Percentiles rank a stretch among this genome's conserved stretches.
phyloP scores from a whole-genome alignment of 2,888 invertebrate species.

The Brachypterus glaber region DNA sequence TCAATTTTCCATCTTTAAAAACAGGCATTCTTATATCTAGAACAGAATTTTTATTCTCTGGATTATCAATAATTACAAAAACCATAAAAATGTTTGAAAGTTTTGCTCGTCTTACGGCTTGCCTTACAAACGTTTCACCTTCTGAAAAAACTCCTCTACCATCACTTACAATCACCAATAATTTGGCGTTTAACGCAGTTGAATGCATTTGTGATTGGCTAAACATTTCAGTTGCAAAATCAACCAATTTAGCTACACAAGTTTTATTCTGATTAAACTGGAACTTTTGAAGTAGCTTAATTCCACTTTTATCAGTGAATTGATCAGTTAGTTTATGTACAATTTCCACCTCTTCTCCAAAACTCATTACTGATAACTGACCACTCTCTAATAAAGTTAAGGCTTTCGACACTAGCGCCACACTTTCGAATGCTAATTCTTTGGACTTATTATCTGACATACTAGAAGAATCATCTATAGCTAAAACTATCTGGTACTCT shows the following conservation, averaged over 20 bases:
- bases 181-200: slow-evolving; percentile 60
- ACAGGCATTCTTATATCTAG: slow-evolving; percentile 77
- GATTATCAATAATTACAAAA: slow-evolving; percentile 93
- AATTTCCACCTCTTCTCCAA: slow-evolving; percentile 76
- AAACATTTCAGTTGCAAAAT: slow-evolving; percentile 65
- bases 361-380: slow-evolving; percentile 82
- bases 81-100: slow-evolving; percentile 83
- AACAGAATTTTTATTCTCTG: slow-evolving; percentile 85
- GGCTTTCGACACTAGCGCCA: slow-evolving; percentile 84
- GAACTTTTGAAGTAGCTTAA: slow-evolving; percentile 68
- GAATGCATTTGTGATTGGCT: slow-evolving; percentile 41
- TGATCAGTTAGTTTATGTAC: slow-evolving; percentile 81
- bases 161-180: slow-evolving; percentile 89
- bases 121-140: slow-evolving; percentile 66
- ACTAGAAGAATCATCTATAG: slow-evolving; percentile 90
- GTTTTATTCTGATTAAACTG: slow-evolving; percentile 87
- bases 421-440: slow-evolving; percentile 87
- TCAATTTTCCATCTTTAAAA: slow-evolving; percentile 50
- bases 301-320: slow-evolving; percentile 80
- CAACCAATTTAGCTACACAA: slow-evolving; percentile 70
- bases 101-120: slow-evolving; percentile 71
- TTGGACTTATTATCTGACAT: slow-evolving; percentile 87
- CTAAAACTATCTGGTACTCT: slow-evolving; percentile 92
- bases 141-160: slow-evolving; percentile 88
- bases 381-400: slow-evolving; percentile 90